Base-by-base conservation (phyloP, 2,888 invertebrate genomes). In the Anarsia innoxiella region DNA sequence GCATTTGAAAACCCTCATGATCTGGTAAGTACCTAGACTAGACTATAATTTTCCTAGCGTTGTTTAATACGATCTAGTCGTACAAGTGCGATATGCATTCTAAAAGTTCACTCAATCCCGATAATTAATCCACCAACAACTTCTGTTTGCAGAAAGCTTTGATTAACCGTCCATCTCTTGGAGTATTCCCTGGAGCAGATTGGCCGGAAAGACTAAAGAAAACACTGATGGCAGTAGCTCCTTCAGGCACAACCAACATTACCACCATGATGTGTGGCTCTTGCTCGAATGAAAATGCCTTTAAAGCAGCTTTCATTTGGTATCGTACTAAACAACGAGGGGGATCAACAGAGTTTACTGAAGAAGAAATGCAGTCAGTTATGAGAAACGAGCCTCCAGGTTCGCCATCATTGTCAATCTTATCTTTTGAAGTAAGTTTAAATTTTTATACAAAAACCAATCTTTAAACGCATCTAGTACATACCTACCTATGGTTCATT, bases 141-240 rank as follows among this genome's bases (percentile, higher is more conserved):
- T n/a, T n/a, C n/a, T n/a, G n/a, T n/a, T n/a, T n/a, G n/a, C 28
- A 28, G 28, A 28, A 9, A 28, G 10, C 28, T 12, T 3, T 28
- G 13, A 1, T 90, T 89, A 25, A 70, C 95, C 45, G 61, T 93
- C 8, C 86, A 88, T 37, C 87, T 88, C 3, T 88, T 94, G 44
- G 70, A 11, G 28, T 28, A 6, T 28, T 28, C n/a, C 28, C 28
- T 11, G 2, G 4, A 12, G 3, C 2, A 5, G 28, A 28, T 12
- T 28, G 28, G 28, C 28, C 28, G 10, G 2, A 12, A 3, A 8
- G 4, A 2, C 10, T 28, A 3, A 3, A 9, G 3, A 5, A 28
- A 9, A n/a, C 12, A 3, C 28, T 28, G 4, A 12, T 28, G n/a
- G 3, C 12, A 3, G 5, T 11, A 2, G 28, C 28, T 3, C 28